These are phyloP conservation scores for Cyrtodaria siliqua DNA, from an alignment of 2,888 invertebrate species.

Conservation along the genomic window DNA sequence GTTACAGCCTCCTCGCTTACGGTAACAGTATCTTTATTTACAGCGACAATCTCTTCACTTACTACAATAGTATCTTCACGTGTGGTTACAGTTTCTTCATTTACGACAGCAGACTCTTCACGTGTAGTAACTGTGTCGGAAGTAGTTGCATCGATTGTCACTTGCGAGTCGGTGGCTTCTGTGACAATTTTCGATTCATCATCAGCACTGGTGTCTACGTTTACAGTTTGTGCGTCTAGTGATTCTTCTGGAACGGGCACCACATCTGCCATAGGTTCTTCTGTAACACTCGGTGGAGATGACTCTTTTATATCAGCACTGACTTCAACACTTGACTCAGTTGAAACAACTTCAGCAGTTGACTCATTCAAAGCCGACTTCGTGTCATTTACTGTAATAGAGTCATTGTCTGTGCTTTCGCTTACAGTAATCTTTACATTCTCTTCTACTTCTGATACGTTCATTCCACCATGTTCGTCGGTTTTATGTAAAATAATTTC, in stretches of 20 bases:
- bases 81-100: slow-evolving; percentile 3
- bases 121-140: no score
- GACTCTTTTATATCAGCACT: background rate
- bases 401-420: background rate
- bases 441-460: background rate
- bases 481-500: background rate
- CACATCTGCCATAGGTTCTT: background rate
- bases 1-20: background rate
- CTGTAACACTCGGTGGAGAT: no score
- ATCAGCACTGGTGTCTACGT: background rate
- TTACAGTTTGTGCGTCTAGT: background rate
- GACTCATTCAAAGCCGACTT: background rate
- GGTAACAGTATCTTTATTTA: no score
- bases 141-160: no score
- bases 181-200: no score
- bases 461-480: no score
- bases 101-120: background rate
- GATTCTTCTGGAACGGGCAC: background rate
- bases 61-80: slow-evolving; percentile 1
- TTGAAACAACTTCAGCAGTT: background rate
- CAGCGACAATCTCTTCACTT: slow-evolving; percentile 8
- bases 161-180: no score
- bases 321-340: background rate
- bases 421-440: no score
- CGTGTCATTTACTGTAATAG: background rate